Percentiles rank a stretch among this genome's conserved stretches.
Conservation (phyloP, 2,888 invertebrate genomes). For the Graphium colonna region DNA sequence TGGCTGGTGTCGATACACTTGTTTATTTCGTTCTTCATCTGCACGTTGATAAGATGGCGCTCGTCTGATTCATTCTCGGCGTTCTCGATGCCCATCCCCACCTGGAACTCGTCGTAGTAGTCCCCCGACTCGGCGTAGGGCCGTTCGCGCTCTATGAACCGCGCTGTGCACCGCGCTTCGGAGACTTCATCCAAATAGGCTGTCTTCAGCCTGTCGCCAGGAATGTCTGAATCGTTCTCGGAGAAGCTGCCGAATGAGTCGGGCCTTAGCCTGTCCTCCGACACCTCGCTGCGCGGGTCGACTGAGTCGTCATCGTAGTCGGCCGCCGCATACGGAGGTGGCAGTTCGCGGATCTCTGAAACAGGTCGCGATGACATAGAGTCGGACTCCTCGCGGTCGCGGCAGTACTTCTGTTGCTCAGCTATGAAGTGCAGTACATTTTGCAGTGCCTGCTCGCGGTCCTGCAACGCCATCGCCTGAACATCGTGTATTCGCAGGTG, state of each 20-base stretch:
- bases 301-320: constrained; percentile 73
- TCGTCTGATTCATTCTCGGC: constrained; percentile 69
- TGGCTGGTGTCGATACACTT: constrained; percentile 56
- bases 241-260: constrained; percentile 74
- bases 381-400: constrained; percentile 80
- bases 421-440: constrained; percentile 88
- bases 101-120: constrained; percentile 54
- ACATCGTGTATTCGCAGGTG: constrained; percentile 70
- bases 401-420: constrained; percentile 86
- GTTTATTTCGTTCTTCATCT: constrained; percentile 73
- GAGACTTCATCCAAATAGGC: constrained; percentile 66
- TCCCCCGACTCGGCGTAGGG: constrained; percentile 70
- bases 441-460: constrained; percentile 85
- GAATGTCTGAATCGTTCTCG: constrained; percentile 69
- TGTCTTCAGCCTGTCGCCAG: constrained; percentile 52
- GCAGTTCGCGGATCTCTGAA: constrained; percentile 80
- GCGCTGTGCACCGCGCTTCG: constrained; percentile 66
- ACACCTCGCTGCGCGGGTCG: constrained; percentile 69
- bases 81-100: constrained; percentile 51
- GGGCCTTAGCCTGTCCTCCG: constrained; percentile 68
- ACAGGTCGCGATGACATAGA: constrained; percentile 75
- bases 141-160: constrained; percentile 71
- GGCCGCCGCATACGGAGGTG: constrained; percentile 72
- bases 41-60: constrained; percentile 64
- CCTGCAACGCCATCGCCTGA: constrained; percentile 74